These are phyloP conservation scores for Eulemur coronatus DNA, from an alignment of 2,797 vertebrate genomes.

Conservation along the genomic window DNA sequence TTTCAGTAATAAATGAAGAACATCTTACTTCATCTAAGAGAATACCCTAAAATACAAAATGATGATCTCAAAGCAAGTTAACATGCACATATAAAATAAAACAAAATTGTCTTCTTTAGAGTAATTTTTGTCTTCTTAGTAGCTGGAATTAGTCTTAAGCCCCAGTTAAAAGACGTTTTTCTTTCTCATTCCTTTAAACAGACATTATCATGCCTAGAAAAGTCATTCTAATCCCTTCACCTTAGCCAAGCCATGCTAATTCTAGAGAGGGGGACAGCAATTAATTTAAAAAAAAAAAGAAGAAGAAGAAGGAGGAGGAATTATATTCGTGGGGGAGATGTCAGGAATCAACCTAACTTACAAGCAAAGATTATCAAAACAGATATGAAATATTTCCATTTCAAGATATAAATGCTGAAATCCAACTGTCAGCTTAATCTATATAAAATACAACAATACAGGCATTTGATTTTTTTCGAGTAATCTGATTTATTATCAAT, in stretches of 20 bases:
- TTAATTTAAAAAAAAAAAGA: neutral
- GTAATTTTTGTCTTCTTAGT: constrained; percentile 65
- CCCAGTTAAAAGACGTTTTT: constrained; percentile 65
- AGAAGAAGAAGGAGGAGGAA: neutral
- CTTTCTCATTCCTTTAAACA: constrained; percentile 56
- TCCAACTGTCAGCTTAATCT: constrained; percentile 13
- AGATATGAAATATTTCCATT: constrained; percentile 39
- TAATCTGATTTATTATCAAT: constrained; percentile 20
- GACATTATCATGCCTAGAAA: constrained; percentile 65
- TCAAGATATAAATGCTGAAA: constrained; percentile 52
- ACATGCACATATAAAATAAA: constrained; percentile 61
- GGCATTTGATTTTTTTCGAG: constrained; percentile 13
- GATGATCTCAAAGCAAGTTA: constrained; percentile 60
- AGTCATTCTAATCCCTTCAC: constrained; percentile 71
- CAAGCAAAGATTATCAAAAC: constrained; percentile 51
- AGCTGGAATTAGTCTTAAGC: constrained; percentile 74
- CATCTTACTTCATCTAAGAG: constrained; percentile 18
- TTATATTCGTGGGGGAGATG: neutral
- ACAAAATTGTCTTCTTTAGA: constrained; percentile 24
- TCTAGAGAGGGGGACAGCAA: constrained; percentile 39
- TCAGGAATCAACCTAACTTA: neutral
- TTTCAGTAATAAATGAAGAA: constrained; percentile 44
- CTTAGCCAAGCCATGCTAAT: constrained; percentile 64
- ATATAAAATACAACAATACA: constrained; percentile 20
- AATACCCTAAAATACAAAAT: constrained; percentile 55